Percentiles rank a stretch among this genome's conserved stretches.
Conservation (phyloP, 30 jellyfish, hydroid and myxozoan genomes). For the Aurelia sp. region DNA sequence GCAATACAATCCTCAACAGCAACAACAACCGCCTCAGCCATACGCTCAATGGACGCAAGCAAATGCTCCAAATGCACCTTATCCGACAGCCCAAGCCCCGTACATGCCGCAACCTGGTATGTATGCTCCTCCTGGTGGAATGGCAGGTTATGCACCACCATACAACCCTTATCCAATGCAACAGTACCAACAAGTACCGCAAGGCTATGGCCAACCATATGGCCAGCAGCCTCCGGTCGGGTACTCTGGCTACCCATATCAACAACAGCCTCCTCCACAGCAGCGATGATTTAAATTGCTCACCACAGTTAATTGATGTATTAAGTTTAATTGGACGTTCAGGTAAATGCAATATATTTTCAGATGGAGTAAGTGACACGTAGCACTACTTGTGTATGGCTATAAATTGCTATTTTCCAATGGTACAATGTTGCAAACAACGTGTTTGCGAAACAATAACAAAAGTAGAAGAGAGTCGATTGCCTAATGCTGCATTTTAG, state of each 20-base stretch:
- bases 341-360: too few relatives aligned
- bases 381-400: too few relatives aligned
- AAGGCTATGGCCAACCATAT: constrained; percentile 59
- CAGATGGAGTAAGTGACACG: too few relatives aligned
- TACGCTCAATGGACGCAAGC: constrained; percentile 51
- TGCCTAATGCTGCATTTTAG: too few relatives aligned
- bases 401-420: too few relatives aligned
- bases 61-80: constrained; percentile 75
- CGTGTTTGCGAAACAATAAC: too few relatives aligned
- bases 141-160: constrained; percentile 76
- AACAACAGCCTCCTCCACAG: constrained; percentile 87
- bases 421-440: too few relatives aligned
- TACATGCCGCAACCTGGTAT: constrained; percentile 96
- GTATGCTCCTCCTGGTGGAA: constrained; percentile 97
- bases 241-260: constrained; percentile 86
- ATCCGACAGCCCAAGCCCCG: constrained; percentile 69
- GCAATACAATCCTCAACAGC: constrained; percentile 36
- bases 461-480: too few relatives aligned
- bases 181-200: constrained; percentile 52
- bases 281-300: background rate
- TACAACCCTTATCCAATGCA: constrained; percentile 38
- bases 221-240: constrained; percentile 91
- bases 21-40: constrained; percentile 52
- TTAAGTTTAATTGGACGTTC: too few relatives aligned
- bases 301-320: too few relatives aligned